A percentile compares a stretch with the other conserved stretches of the same genome.
These are phyloP conservation scores for Bambusicola thoracicus DNA, from an alignment of 2,113 vertebrate species.

Conservation along the genomic window DNA sequence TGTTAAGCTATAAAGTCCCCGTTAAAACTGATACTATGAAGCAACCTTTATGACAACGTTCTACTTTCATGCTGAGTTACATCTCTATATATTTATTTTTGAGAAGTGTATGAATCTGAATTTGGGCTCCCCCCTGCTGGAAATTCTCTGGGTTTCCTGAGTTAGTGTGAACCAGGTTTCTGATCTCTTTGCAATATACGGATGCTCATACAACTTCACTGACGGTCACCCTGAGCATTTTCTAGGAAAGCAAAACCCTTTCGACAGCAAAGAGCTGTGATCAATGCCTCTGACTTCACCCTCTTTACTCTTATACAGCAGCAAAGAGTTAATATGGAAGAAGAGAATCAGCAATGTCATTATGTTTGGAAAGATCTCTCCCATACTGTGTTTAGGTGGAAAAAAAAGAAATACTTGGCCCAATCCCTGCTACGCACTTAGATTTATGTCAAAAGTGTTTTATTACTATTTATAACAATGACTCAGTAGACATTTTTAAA, in stretches of 20 bases:
- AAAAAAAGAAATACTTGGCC: neutral
- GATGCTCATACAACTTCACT: neutral
- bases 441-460: conserved; percentile 7
- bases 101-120: neutral
- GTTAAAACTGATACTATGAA: neutral
- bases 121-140: neutral
- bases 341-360: neutral
- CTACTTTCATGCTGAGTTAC: neutral
- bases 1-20: neutral
- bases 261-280: neutral
- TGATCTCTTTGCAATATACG: neutral
- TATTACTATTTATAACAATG: conserved; percentile 40
- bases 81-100: neutral
- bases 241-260: neutral
- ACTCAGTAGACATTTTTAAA: neutral
- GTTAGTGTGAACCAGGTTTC: neutral
- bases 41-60: neutral
- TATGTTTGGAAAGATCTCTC: neutral
- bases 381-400: conserved; percentile 16
- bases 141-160: neutral
- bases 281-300: neutral
- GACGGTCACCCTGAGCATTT: neutral
- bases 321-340: neutral
- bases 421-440: neutral
- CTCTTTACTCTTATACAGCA: neutral